A percentile compares a stretch with the other conserved stretches of the same genome.
Evolutionary conservation across 2,113 vertebrate species (phyloP).

Genomic region (Tympanuchus pallidicinctus): DNA sequence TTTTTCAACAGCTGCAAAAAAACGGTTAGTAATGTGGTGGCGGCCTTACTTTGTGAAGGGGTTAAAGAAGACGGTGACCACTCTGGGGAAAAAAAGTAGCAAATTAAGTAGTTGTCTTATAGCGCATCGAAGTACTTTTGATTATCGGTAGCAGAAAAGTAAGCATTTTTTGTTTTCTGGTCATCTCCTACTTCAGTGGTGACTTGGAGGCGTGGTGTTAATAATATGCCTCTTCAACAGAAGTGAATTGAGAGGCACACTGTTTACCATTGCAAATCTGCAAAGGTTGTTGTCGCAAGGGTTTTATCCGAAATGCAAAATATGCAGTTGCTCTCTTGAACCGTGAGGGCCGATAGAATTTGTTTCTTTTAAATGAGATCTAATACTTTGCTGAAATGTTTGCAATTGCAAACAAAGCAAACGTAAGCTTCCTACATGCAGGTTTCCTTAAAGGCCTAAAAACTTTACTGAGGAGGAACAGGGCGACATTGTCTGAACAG

Average conservation of each 20-base stretch:
- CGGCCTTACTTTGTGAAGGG: neutral
- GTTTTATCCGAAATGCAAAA: constrained; percentile 65
- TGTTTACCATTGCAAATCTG: constrained; percentile 37
- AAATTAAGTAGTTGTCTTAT: neutral
- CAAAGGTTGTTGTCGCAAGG: constrained; percentile 10
- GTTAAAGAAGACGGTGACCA: neutral
- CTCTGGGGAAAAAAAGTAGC: neutral
- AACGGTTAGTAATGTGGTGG: constrained; percentile 74
- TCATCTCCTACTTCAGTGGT: neutral
- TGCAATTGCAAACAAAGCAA: neutral
- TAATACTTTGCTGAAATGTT: neutral
- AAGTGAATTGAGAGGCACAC: constrained; percentile 37
- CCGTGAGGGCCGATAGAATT: constrained; percentile 15
- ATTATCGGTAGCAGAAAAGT: constrained; percentile 36
- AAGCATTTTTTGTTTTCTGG: constrained; percentile 64
- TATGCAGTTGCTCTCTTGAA: constrained; percentile 41
- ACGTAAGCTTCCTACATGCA: neutral
- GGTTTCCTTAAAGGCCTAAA: neutral
- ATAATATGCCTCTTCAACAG: constrained; percentile 24
- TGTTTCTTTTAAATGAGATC: constrained; percentile 40
- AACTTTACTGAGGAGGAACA: neutral
- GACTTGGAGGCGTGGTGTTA: constrained; percentile 22
- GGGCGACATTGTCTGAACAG: neutral
- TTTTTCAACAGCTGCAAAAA: constrained; percentile 88
- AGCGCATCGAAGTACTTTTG: constrained; percentile 12